Base-by-base conservation (phyloP, 2,113 vertebrate genomes). In the Lipotes vexillifer region DNA sequence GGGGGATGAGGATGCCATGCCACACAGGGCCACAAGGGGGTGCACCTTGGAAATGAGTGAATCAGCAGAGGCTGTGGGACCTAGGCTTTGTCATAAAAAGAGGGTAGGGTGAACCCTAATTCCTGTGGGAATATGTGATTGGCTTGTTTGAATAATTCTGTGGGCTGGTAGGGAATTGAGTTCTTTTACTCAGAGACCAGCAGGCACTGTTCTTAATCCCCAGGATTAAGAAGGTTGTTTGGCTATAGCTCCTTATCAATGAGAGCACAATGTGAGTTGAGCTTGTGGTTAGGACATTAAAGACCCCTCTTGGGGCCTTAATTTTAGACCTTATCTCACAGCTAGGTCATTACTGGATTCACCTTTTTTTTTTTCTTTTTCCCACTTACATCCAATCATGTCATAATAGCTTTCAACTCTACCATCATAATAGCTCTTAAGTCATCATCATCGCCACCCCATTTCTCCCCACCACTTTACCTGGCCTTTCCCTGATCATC, bases 11-110 rank as follows among this genome's bases (percentile, higher is more conserved):
- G 33, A 8, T 14, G 8, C 33, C 5, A 31, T 41, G 23, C 1
- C 52, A 18, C 23, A 1, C 1, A 31, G 38, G 15, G 17, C 1
- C 12, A 63, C 25, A 17, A 9, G 5, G 33, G 6, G 5, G 2
- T 63, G 11, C 2, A 12, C 7, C 69, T 0, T 0, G 6, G 18
- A 66, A 78, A 94, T 52, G 27, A 63, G 0, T 52, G 41, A 71
- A 63, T 85, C 71, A 55, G 4, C 17, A 57, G 4, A 5, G 5
- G 0, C 3, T 49, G 0, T 38, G 11, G 13, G 1, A n/a, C 13
- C 33, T 46, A 33, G 49, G 0, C 9, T 84, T 49, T 29, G 12
- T 36, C 23, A 14, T 93, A 44, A 96, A 14, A 72, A 82, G 1
- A 83, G 36, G 5, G 3, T 66, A 78, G 6, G 0, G 0, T 36